phyloP scores from a whole-genome alignment of 1,140 invertebrate genomes.

The Ceratoteleas bidentatus region DNA sequence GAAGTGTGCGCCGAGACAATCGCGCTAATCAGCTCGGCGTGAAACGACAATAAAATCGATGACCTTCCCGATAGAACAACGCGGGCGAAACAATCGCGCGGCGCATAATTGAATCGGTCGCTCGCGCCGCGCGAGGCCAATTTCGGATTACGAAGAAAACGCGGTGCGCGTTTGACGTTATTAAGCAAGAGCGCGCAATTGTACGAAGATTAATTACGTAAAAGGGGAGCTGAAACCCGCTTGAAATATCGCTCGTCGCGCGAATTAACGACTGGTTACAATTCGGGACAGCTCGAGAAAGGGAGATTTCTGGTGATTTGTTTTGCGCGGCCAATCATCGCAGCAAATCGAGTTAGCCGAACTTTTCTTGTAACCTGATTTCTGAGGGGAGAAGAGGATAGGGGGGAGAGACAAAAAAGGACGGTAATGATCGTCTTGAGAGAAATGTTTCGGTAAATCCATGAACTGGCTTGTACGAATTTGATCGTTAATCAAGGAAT shows the following conservation, averaged over 20 bases:
- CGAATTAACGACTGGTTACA: conserved; percentile 60
- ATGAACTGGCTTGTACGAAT: too few relatives aligned
- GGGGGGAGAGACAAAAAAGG: too few relatives aligned
- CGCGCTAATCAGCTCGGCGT: too few relatives aligned
- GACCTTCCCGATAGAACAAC: background rate
- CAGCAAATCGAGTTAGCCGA: conserved; percentile 25
- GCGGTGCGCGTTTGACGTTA: conserved; percentile 54
- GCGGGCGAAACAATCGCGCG: conserved; percentile 24
- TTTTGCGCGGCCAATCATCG: conserved; percentile 38
- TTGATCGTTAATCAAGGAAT: too few relatives aligned
- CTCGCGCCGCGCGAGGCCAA: conserved; percentile 43
- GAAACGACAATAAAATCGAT: background rate
- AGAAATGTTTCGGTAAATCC: too few relatives aligned
- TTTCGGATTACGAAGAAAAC: conserved; percentile 58
- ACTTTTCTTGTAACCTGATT: too few relatives aligned
- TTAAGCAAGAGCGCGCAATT: conserved; percentile 62
- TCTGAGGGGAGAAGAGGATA: too few relatives aligned
- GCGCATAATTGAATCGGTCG: conserved; percentile 27
- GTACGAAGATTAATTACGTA: conserved; percentile 63
- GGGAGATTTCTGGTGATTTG: conserved; percentile 55
- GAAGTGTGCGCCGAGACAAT: too few relatives aligned
- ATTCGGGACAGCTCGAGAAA: conserved; percentile 43
- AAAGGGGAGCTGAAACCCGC: conserved; percentile 55
- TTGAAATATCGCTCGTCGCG: conserved; percentile 54
- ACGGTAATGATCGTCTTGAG: too few relatives aligned